Evolutionary conservation across 2,113 vertebrate genomes (phyloP), one percentile per base, ranked within the genome.

Genomic region (Cromileptes altivelis): DNA sequence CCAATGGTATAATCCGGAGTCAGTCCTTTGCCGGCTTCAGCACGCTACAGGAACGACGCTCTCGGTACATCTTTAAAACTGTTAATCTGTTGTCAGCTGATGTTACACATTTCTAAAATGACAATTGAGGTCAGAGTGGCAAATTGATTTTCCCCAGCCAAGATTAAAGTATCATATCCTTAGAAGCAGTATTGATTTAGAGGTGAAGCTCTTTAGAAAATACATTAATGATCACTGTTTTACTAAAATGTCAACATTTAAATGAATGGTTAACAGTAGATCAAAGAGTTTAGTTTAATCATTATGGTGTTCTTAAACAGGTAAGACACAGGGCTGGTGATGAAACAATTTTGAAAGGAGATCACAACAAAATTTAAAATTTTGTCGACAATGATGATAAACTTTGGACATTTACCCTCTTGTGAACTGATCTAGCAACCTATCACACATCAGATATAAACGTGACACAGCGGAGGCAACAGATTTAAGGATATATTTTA

Each of bases 11-110:
- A 92, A 99, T 99, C 85, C 95, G 98, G 82, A 99, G 98, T 86
- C 98, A 99, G 93, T 99, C 98, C 30, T 99, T 99, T 0, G 98
- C 98, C 0, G 98, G 98, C 45, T 99, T 99, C 95, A 99, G 98
- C 42, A 97, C 98, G 6, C 96, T 99, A 33, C 98, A 99, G 89
- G 98, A 99, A 74, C 94, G 97, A 25, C 95, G 98, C 79, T 99
- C 97, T 85, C 97, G 98, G 98, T 96, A 63, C 18, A 5, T 42
- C 30, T 56, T 45, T 1, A 37, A 30, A 71, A 11, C 4, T n/a
- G 25, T 69, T 75, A 17, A 64, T 80, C 9, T 7, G 15, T 55
- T 23, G 14, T 83, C 18, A 72, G 15, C 9, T 64, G 37, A 14
- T 65, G 72, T 75, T 71, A 17, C 23, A 60, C 17, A 50, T 80